Conservation (phyloP, 2,797 vertebrate genomes). For the Chelonia mydas region DNA sequence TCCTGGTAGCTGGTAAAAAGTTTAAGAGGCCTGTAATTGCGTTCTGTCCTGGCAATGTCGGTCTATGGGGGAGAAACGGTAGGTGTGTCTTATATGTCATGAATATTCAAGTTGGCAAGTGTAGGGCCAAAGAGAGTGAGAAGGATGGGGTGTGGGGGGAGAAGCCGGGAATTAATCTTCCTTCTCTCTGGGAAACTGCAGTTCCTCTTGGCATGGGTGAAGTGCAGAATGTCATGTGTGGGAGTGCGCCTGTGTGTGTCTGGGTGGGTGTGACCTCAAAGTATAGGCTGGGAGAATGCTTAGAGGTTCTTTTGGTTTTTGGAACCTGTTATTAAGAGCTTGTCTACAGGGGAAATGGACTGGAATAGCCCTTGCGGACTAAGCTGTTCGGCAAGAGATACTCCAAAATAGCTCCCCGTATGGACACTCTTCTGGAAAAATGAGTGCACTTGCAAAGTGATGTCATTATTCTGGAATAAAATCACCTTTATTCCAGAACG, state of each 20-base stretch:
- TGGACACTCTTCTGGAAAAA: neutral
- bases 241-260: neutral
- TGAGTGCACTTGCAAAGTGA: neutral
- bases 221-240: neutral
- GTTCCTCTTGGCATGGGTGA: neutral
- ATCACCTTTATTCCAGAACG: neutral
- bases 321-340: neutral
- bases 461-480: neutral
- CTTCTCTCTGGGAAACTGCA: neutral
- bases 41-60: conserved; percentile 5
- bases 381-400: neutral
- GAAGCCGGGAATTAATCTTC: neutral
- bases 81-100: rapidly evolving
- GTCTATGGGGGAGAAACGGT: neutral
- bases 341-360: neutral
- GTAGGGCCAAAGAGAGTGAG: rapidly evolving
- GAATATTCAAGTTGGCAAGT: neutral
- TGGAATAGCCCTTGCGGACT: neutral
- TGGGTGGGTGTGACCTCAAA: neutral
- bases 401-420: neutral
- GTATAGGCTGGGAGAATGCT: neutral
- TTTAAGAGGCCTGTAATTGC: conserved; percentile 46
- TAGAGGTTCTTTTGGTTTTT: neutral
- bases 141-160: rapidly evolving
- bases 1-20: conserved; percentile 36